Evolutionary conservation across 2,888 invertebrate genomes (phyloP).

Genomic region (Phania funesta): DNA sequence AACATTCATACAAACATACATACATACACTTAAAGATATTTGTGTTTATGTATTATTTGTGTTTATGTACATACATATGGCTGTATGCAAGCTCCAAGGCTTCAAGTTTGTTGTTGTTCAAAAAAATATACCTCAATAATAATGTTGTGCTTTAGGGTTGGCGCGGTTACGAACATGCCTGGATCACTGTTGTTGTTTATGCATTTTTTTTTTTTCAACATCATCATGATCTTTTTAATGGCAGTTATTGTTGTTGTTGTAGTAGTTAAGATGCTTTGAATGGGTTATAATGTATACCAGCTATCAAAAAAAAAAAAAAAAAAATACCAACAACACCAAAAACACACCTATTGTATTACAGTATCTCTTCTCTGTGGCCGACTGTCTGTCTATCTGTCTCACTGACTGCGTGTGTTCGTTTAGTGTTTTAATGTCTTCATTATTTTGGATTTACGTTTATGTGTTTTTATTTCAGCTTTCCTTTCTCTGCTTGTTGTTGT

Average conservation of each 20-base stretch:
- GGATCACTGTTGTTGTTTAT: conserved; percentile 40
- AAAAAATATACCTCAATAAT: conserved; percentile 30
- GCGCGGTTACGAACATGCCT: conserved; percentile 35
- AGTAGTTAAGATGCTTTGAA: conserved; percentile 60
- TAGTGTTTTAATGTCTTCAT: conserved; percentile 68
- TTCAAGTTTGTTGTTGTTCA: conserved; percentile 33
- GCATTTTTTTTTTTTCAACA: conserved; percentile 10
- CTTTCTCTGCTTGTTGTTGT: conserved; percentile 46
- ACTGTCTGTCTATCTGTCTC: conserved; percentile 58
- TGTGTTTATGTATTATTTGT: not conserved
- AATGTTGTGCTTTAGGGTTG: conserved; percentile 61
- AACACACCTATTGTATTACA: conserved; percentile 40
- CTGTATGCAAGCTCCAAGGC: conserved; percentile 43
- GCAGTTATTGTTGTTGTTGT: conserved; percentile 49
- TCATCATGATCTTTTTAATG: conserved; percentile 48
- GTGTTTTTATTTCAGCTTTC: conserved; percentile 55
- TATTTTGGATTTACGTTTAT: conserved; percentile 68
- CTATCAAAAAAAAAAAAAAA: conserved; percentile 18
- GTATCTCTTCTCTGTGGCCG: conserved; percentile 53
- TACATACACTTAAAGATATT: too few species aligned
- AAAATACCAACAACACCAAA: not conserved
- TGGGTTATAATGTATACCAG: conserved; percentile 46
- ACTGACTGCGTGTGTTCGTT: conserved; percentile 62
- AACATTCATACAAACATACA: not conserved
- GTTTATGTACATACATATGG: not conserved